These are phyloP conservation scores for Erebia palarica DNA, from an alignment of 2,888 invertebrate species.

Conservation along the genomic window DNA sequence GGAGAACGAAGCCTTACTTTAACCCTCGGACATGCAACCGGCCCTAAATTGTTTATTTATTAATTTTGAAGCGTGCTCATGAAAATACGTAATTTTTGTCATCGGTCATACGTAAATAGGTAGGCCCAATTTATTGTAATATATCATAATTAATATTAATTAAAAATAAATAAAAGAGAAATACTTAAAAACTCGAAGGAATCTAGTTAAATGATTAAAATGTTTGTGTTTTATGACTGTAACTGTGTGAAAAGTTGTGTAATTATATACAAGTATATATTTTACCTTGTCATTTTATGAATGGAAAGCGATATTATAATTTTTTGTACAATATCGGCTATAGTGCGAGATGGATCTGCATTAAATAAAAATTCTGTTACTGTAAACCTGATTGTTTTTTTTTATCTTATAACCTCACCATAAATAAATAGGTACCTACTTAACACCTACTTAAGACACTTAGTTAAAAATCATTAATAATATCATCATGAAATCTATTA, in stretches of 20 bases:
- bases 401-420: conserved; percentile 2
- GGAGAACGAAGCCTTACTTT: no score
- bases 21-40: no score
- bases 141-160: conserved; percentile 71
- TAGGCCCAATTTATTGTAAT: conserved; percentile 81
- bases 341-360: conserved; percentile 79
- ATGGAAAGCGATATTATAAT: conserved; percentile 74
- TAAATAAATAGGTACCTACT: not conserved
- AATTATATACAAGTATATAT: conserved; percentile 56
- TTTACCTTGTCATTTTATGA: conserved; percentile 62
- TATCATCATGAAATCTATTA: no score
- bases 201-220: conserved; percentile 73
- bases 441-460: not conserved
- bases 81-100: conserved; percentile 74
- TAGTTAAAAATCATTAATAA: not conserved
- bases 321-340: conserved; percentile 82
- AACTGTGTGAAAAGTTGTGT: conserved; percentile 77
- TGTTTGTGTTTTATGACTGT: conserved; percentile 80
- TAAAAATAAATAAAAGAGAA: conserved; percentile 69
- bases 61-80: conserved; percentile 68
- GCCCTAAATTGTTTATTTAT: conserved; percentile 63
- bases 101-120: conserved; percentile 80
- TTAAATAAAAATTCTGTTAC: conserved; percentile 83
- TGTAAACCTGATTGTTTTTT: conserved; percentile 62
- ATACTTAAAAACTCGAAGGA: conserved; percentile 73